Base-by-base conservation (phyloP, 1,140 invertebrate genomes). In the Pseudomyrmex flavicornis region DNA sequence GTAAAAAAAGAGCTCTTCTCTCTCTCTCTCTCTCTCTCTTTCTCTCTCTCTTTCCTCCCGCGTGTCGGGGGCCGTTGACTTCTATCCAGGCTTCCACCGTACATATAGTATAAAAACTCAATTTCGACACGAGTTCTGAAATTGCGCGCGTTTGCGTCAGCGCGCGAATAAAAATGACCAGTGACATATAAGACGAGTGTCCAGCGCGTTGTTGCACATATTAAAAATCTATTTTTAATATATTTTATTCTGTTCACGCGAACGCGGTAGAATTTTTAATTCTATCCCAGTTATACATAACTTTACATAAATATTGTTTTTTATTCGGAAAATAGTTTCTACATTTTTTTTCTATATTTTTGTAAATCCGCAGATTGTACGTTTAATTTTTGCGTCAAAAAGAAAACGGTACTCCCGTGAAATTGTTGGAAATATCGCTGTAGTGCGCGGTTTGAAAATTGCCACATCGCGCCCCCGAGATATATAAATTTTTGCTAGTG, bases 71-170 rank as follows among this genome's bases (percentile, higher is more conserved):
- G 20, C 56, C 22, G 46, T 17, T 72, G 52, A 72, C 66, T 70
- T 80, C 20, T 54, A 70, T 80, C 12, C 65, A 50, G 12, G 35
- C 56, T 58, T 35, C 35, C 35, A 5, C 13, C 17, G 48, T 20
- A 56, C 46, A 66, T 65, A 76, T 75, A 75, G 26, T 13, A 35
- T 75, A 62, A 52, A 35, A 65, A 54, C 46, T 76, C n/a, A 35
- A 35, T 65, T 54, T 76, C n/a, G 20, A 52, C 12, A 12, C 26
- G 22, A 69, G 17, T 46, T n/a, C 9, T 22, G 17, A 69, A 68
- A 69, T 58, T 68, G 50, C 50, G 17, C 20, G n/a, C 35, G 3
- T 20, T 66, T 8, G 17, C 20, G 8, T 66, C 9, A 69, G 13
- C 2, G 26, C 35, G n/a, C 17, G 20, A 26, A 58, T 69, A 56